Base-by-base conservation (phyloP, 2,888 invertebrate genomes). In the Thera britannica region DNA sequence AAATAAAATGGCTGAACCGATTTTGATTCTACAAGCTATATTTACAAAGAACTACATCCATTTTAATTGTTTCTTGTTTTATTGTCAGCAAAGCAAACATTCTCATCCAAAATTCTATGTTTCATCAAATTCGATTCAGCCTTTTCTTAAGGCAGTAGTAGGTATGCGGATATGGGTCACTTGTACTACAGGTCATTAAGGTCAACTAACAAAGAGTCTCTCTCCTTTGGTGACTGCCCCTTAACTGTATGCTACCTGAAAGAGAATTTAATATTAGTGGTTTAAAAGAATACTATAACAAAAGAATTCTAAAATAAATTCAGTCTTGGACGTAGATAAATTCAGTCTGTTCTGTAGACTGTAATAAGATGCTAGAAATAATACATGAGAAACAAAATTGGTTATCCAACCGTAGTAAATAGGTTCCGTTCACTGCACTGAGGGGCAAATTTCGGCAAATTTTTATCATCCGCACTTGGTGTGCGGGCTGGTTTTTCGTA, bases 141-240 rank as follows among this genome's bases (percentile, higher is more conserved):
- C 41, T 44, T 58, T 62, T 70, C 49, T 57, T 48, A 67, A 83
- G 87, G 85, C 87, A 87, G 88, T 87, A 83, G 78, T n/a, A n/a
- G n/a, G n/a, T 78, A 79, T 81, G 69, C 75, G 80, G 91, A 92
- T 92, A 92, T 92, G 92, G 86, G 79, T 82, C 80, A 80, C 82
- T 90, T 92, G 92, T 92, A 92, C 91, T 92, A 89, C 80, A 77
- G 83, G 86, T 88, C 84, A 71, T 75, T 68, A 48, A 59, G 56
- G 74, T 79, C 82, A 78, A 78, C 79, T 82, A 76, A 76, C 77
- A 77, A 79, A 77, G 75, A 77, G 79, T 78, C 78, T 76, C 79
- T 81, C 80, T 81, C 77, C 74, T 74, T 80, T 77, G 74, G 76
- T 76, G 79, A 73, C 71, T 77, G 75, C 67, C 69, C 69, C 77